Base-by-base conservation (phyloP, 2,888 invertebrate species). In the Microctonus aethiopoides region DNA sequence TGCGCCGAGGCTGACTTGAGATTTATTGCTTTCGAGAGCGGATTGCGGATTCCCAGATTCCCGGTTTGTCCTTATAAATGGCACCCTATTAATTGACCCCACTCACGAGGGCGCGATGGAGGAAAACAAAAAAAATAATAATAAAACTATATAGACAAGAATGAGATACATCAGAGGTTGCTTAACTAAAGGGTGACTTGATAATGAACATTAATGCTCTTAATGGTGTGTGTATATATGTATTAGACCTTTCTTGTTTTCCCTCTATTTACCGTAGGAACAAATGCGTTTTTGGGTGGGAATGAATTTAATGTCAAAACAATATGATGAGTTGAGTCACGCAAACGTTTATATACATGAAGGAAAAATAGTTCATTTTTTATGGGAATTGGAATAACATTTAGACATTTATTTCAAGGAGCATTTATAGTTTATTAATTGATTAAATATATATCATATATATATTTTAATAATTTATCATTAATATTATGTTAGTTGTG, bases 21-120 rank as follows among this genome's bases (percentile, higher is more conserved):
- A 86, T 86, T 86, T 86, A 86, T 86, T 81, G 82, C 84, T 79
- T 81, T 81, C 81, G 76, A 80, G 80, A 80, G 80, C 79, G 81
- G 81, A 82, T 83, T 81, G 83, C 81, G 82, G 83, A 85, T 84
- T 85, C 82, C 80, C 83, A 82, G 83, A 85, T 86, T 85, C 86
- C 84, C 80, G 80, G 79, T 83, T 84, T 83, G 82, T 84, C 82
- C 84, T 84, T 83, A 84, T 84, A 85, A 85, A 85, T 85, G 83
- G 83, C 83, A 83, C 80, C 71, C 83, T 84, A 85, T 85, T 85
- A 86, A 86, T 86, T 85, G 84, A 85, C 83, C 82, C 70, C 66
- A 64, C 69, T 67, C 73, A 72, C 67, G 68, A 74, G 66, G 71
- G 70, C 70, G 71, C 69, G 68, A 72, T 46, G 39, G 34, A 56